Conservation (phyloP, 2,888 invertebrate species). For the Aphidius colemani region DNA sequence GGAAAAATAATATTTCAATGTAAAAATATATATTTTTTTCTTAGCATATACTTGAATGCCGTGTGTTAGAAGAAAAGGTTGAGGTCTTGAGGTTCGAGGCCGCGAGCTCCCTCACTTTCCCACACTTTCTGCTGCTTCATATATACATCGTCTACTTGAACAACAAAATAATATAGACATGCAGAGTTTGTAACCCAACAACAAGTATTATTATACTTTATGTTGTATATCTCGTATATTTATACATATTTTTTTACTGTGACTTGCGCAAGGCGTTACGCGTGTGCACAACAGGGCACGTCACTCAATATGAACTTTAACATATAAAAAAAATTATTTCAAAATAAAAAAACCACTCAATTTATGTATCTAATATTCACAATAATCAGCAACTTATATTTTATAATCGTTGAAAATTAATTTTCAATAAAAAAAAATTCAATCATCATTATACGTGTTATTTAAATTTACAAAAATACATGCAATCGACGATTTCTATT, state of each 20-base stretch:
- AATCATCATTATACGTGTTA: slow-evolving; percentile 1
- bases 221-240: neutral
- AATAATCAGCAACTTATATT: too few species aligned
- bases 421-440: neutral
- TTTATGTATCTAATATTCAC: too few species aligned
- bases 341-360: too few species aligned
- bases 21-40: neutral
- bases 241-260: neutral
- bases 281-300: slow-evolving; percentile 19
- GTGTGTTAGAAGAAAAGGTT: slow-evolving; percentile 49
- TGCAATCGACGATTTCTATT: too few species aligned
- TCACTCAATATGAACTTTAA: neutral
- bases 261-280: slow-evolving; percentile 14
- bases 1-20: slow-evolving; percentile 2
- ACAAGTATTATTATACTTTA: slow-evolving; percentile 7
- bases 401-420: too few species aligned
- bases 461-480: neutral
- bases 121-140: slow-evolving; percentile 44
- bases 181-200: too few species aligned
- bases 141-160: slow-evolving; percentile 13
- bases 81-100: slow-evolving; percentile 57
- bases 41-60: slow-evolving; percentile 10
- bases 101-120: slow-evolving; percentile 55
- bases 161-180: too few species aligned
- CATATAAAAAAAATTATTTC: too few species aligned